Conservation (phyloP, 2,888 invertebrate genomes). For the Octonoba sinensis region DNA sequence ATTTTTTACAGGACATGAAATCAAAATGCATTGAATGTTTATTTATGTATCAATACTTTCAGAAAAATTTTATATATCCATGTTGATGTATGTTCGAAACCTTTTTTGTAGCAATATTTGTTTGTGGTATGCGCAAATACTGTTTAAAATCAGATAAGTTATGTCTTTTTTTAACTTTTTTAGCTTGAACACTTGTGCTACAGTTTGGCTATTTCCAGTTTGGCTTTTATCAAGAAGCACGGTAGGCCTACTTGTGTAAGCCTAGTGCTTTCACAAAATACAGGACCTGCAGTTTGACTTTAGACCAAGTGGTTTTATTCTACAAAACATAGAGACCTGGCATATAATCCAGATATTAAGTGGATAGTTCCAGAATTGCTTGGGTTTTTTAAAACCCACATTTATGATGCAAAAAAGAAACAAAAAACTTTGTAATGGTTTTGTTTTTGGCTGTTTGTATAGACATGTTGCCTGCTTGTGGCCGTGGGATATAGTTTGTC, state of each 20-base stretch:
- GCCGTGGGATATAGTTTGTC: slow-evolving; percentile 36
- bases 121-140: slow-evolving; percentile 48
- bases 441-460: slow-evolving; percentile 22
- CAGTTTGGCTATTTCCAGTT: slow-evolving; percentile 57
- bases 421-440: slow-evolving; percentile 34
- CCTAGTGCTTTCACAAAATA: slow-evolving; percentile 50
- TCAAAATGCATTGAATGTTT: not conserved
- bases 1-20: not conserved
- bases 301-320: slow-evolving; percentile 32
- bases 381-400: slow-evolving; percentile 44
- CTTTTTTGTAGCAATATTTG: not conserved
- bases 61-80: not conserved
- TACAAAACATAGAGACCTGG: not conserved
- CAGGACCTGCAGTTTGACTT: slow-evolving; percentile 43
- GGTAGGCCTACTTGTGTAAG: slow-evolving; percentile 54
- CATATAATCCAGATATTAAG: not conserved
- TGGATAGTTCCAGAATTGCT: slow-evolving; percentile 21
- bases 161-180: slow-evolving; percentile 62
- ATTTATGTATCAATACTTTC: not conserved
- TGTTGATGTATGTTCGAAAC: not conserved
- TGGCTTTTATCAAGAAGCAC: slow-evolving; percentile 60
- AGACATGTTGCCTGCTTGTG: slow-evolving; percentile 44
- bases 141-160: slow-evolving; percentile 50
- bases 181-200: slow-evolving; percentile 52
- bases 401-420: not conserved